Evolutionary conservation across 2,888 invertebrate species (phyloP).

Genomic region (Sarcophaga variegata): DNA sequence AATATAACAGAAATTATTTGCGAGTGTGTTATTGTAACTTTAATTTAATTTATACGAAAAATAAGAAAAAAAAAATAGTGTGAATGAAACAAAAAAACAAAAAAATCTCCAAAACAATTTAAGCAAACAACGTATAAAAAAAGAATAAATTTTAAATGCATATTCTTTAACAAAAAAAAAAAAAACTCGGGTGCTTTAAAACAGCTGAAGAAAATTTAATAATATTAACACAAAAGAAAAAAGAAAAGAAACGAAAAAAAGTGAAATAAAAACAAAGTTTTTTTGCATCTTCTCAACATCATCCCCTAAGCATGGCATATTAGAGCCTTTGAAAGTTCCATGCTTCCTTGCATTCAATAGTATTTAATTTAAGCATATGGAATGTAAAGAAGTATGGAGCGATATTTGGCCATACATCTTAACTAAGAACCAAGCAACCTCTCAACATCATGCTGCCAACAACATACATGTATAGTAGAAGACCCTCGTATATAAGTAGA

Average conservation of each 20-base stretch:
- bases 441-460: neutral
- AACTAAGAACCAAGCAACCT: neutral
- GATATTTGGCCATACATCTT: conserved; percentile 78
- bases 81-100: neutral
- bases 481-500: neutral
- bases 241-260: neutral
- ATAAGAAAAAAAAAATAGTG: neutral
- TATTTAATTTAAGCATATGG: conserved; percentile 81
- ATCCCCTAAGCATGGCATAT: conserved; percentile 4
- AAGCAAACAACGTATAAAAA: neutral
- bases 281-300: neutral
- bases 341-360: conserved; percentile 83
- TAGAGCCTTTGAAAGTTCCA: conserved; percentile 81
- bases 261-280: neutral
- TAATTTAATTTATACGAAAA: conserved; percentile 4
- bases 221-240: neutral
- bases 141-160: neutral
- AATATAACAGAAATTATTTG: neutral
- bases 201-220: neutral
- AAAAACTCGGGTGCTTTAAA: neutral
- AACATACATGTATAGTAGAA: neutral
- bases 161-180: too few relatives aligned
- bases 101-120: neutral
- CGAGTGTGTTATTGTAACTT: neutral
- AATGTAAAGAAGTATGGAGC: conserved; percentile 83